Base-by-base conservation (phyloP, 2,113 vertebrate genomes). In the Macquaria australasica region DNA sequence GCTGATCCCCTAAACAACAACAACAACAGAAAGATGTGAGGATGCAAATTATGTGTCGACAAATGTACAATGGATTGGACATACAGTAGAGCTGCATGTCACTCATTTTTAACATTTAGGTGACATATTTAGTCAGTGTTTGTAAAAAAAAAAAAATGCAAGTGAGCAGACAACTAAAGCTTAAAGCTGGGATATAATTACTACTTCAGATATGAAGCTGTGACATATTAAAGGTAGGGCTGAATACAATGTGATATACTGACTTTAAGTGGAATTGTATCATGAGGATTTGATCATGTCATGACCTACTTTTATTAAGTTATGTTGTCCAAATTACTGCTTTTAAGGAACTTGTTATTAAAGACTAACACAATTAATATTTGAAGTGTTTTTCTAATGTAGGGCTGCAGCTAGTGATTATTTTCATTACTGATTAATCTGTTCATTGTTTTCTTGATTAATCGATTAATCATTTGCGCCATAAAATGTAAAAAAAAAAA, bases 1-100 rank as follows among this genome's bases (percentile, higher is more conserved):
- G 83, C 87, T 88, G 87, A 85, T 85, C 79, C 80, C 87, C 89
- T 2, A 53, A 82, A 80, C 62, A 78, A 75, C 41, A 79, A 79
- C 51, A 37, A 70, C 55, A 59, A 73, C 83, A 76, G 45, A 48
- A 3, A 73, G 82, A 82, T 25, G 68, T 37, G 39, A 71, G 63
- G 74, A 77, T 79, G 76, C 74, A 83, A 25, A 63, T 73, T 15
- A 39, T 34, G 69, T 48, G 74, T 58, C 67, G 67, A 66, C 45
- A 76, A 10, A 55, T 55, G 72, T 14, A 58, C 37, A 43, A 23
- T 20, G 50, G 18, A 23, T 3, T 25, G 67, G 18, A 21, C 73
- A 23, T n/a, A 0, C 28, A 43, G 41, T 8, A 48, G 31, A 0
- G 66, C 28, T 78, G 37, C 2, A 34, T 20, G 12, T 2, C 14